phyloP scores from a whole-genome alignment of 2,113 vertebrate genomes.

The Datnioides undecimradiatus region DNA sequence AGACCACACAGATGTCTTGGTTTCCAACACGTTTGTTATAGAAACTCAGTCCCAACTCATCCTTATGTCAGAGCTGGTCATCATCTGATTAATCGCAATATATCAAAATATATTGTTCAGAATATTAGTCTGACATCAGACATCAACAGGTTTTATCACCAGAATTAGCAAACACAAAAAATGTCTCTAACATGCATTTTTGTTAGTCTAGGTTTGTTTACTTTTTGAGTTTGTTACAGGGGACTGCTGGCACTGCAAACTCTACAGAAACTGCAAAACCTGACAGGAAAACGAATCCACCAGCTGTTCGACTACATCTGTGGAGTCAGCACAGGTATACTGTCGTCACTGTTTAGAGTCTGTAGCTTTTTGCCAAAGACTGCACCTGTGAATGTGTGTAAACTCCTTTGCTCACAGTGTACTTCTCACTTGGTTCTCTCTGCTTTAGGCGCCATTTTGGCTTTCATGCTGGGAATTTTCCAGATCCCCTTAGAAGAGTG shows the following conservation, averaged over 20 bases:
- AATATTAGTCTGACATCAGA: too few relatives aligned
- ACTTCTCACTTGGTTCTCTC: conserved; percentile 33
- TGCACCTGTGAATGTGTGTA: not conserved
- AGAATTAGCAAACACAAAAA: too few relatives aligned
- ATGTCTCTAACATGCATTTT: too few relatives aligned
- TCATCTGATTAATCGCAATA: too few relatives aligned
- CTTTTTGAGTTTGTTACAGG: conserved; percentile 65
- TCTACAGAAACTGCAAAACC: conserved; percentile 89
- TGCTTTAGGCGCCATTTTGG: conserved; percentile 91
- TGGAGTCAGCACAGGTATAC: conserved; percentile 95
- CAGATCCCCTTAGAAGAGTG: conserved; percentile 94
- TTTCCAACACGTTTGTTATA: too few relatives aligned
- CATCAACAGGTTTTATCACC: too few relatives aligned
- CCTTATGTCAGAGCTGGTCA: too few relatives aligned
- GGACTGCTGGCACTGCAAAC: conserved; percentile 94
- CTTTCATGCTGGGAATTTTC: conserved; percentile 97
- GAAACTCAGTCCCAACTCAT: too few relatives aligned
- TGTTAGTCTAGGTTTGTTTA: not conserved
- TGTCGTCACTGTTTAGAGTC: not conserved
- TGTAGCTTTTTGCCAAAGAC: not conserved
- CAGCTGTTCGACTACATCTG: conserved; percentile 98
- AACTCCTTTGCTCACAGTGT: not conserved
- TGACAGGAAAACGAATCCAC: conserved; percentile 93
- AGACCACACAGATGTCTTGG: too few relatives aligned
- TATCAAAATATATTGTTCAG: too few relatives aligned